Evolutionary conservation across 2,797 vertebrate genomes (phyloP).

Genomic region (Pangasius macronema): DNA sequence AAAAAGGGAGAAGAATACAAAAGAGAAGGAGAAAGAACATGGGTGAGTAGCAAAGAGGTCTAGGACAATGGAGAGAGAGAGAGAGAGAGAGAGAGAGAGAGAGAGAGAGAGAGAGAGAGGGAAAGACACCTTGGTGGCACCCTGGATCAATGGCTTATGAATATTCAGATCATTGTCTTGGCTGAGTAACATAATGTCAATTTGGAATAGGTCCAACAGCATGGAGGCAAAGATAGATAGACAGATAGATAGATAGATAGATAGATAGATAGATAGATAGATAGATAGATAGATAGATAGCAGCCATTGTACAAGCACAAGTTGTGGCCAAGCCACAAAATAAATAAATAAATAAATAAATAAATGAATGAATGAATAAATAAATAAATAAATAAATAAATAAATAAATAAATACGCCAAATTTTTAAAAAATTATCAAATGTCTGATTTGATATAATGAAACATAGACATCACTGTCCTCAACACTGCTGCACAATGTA

Average conservation of each 20-base stretch:
- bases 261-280: not conserved
- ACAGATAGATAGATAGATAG: slow-evolving; percentile 20
- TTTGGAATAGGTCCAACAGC: slow-evolving; percentile 23
- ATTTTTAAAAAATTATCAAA: not conserved
- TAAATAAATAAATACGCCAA: not conserved
- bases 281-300: not conserved
- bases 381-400: too few relatives aligned
- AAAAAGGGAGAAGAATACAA: slow-evolving; percentile 46
- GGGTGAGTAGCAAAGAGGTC: slow-evolving; percentile 12
- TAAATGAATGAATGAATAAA: not conserved
- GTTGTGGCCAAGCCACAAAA: not conserved
- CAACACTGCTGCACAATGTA: not conserved
- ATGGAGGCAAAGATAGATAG: not conserved
- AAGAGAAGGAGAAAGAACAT: slow-evolving; percentile 31
- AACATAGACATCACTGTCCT: not conserved
- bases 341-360: not conserved
- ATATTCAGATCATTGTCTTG: slow-evolving; percentile 69
- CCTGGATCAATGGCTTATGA: slow-evolving; percentile 70
- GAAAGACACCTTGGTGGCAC: slow-evolving; percentile 45
- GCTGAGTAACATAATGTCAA: slow-evolving; percentile 61
- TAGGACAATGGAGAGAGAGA: slow-evolving; percentile 18
- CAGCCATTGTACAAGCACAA: not conserved
- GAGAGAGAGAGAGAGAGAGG: not conserved
- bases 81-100: not conserved
- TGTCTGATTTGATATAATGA: not conserved